These are phyloP conservation scores for Corythornis madagascariensis DNA, from an alignment of 2,113 vertebrate genomes.

Conservation along the genomic window DNA sequence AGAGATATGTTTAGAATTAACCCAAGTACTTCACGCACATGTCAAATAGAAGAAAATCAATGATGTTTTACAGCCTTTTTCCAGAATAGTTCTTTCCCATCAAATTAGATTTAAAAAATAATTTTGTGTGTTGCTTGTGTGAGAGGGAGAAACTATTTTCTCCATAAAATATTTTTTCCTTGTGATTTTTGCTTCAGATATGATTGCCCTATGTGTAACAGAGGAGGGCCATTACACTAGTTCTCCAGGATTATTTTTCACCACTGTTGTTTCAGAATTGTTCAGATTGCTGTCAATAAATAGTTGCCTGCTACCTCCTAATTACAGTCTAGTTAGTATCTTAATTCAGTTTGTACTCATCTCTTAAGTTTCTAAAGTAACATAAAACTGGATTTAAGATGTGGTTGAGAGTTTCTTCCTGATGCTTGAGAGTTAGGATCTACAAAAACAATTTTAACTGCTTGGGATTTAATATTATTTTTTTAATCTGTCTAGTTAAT, in stretches of 20 bases:
- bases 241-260: neutral
- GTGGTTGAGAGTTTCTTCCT: neutral
- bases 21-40: neutral
- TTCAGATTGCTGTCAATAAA: neutral
- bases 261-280: neutral
- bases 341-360: neutral
- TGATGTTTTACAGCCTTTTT: neutral
- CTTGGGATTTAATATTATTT: neutral
- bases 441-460: neutral
- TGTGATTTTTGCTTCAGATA: neutral
- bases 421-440: neutral
- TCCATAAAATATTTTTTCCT: neutral
- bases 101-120: neutral
- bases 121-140: neutral
- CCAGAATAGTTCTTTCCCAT: neutral
- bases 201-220: neutral
- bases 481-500: neutral
- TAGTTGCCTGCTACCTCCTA: neutral
- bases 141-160: neutral
- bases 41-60: neutral
- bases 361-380: neutral
- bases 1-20: neutral
- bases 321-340: neutral
- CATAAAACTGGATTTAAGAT: neutral
- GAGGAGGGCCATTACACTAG: neutral